Evolutionary conservation across 2,888 invertebrate species (phyloP), one percentile per base, ranked within the genome.

Genomic region (Epiblema foenella): DNA sequence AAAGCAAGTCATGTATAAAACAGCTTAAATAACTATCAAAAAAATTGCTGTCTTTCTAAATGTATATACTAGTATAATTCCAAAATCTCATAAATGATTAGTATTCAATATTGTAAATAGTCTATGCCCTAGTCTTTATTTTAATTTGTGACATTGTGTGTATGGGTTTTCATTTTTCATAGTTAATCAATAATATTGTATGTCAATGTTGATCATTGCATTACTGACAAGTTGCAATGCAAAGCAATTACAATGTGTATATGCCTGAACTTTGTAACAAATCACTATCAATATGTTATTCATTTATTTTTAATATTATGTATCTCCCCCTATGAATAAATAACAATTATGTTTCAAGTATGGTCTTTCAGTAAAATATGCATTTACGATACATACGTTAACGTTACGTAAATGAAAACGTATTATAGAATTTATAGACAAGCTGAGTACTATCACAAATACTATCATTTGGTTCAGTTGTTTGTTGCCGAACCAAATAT

Each of bases 121-220:
- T 46, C n/a, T 8, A 12, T 39, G 39, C 39, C 15, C 42, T n/a
- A 46, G 42, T 46, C 42, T 58, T 8, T 20, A 18, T 12, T 20
- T 18, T 12, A 20, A 11, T 20, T 24, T 20, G 42, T 24, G 11
- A 29, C 42, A n/a, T 46, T n/a, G 1, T 20, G 12, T 39, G 12
- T 39, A 18, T 59, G 9, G 20, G 20, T 20, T 15, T 7, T 24
- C 24, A 24, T 24, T 3, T 39, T 18, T 59, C 18, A 12, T 15
- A 24, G 5, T n/a, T n/a, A 33, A 20, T 20, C 20, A 39, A 37
- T 17, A 51, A 37, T 37, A 52, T 18, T 52, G 33, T 63, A 37
- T 63, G 51, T 20, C 64, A 64, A 64, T 52, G 64, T 64, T 64
- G 64, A 64, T 52, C 37, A 52, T 63, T 63, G 63, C 18, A 37